Conservation (phyloP, 2,113 vertebrate species). For the Oreochromis niloticus region DNA sequence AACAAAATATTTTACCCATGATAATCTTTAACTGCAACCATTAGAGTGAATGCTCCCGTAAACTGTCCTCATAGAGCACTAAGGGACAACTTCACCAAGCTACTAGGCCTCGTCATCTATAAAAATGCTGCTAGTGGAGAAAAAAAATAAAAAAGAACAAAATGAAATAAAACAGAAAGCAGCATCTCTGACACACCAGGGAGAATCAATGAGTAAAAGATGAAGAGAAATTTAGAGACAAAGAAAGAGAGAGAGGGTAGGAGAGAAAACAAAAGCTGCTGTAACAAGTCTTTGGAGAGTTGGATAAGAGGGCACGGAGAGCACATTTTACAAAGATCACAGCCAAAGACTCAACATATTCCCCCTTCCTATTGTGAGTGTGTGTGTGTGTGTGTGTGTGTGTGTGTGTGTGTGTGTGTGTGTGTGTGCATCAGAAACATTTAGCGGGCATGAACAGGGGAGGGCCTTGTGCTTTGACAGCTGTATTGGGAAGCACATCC, state of each 20-base stretch:
- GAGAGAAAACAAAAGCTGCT: conserved; percentile 68
- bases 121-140: conserved; percentile 29
- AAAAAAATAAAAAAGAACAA: conserved; percentile 11
- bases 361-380: conserved; percentile 25
- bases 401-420: conserved; percentile 4
- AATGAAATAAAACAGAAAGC: conserved; percentile 47
- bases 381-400: not conserved
- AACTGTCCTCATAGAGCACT: conserved; percentile 54
- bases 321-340: conserved; percentile 62
- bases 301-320: conserved; percentile 64
- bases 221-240: conserved; percentile 67
- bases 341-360: conserved; percentile 57
- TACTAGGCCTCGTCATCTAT: conserved; percentile 18
- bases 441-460: conserved; percentile 31
- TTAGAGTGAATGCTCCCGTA: conserved; percentile 35
- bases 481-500: conserved; percentile 56
- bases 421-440: conserved; percentile 38
- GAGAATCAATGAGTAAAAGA: conserved; percentile 66
- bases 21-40: conserved; percentile 47
- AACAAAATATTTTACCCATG: conserved; percentile 47
- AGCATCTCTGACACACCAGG: conserved; percentile 63
- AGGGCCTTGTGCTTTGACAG: conserved; percentile 56
- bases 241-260: conserved; percentile 40
- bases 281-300: conserved; percentile 71
- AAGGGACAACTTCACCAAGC: conserved; percentile 49